Conservation (phyloP, 1,140 invertebrate genomes). For the Euwallacea similis region DNA sequence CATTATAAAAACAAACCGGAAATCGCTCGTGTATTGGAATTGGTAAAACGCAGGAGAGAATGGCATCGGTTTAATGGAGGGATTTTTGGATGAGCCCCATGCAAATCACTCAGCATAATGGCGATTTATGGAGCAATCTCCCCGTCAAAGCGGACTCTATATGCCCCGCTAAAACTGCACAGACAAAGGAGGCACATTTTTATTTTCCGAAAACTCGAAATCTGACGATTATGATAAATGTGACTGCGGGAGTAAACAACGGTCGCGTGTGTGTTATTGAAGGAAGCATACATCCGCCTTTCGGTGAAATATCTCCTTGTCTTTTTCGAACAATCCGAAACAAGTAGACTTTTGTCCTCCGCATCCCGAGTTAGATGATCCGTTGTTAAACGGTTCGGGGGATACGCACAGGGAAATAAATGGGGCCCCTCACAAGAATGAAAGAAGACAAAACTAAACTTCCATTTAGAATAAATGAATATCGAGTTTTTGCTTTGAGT, state of each 20-base stretch:
- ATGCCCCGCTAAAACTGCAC: too few species aligned
- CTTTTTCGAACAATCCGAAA: constrained; percentile 49
- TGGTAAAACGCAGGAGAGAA: constrained; percentile 10
- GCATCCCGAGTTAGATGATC: constrained; percentile 47
- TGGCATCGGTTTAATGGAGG: constrained; percentile 10
- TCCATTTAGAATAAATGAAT: constrained; percentile 21
- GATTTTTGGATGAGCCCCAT: constrained; percentile 15
- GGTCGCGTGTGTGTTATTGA: constrained; percentile 51
- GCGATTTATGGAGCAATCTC: constrained; percentile 2
- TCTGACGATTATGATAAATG: constrained; percentile 50
- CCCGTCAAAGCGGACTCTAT: too few species aligned
- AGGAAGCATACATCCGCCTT: constrained; percentile 52
- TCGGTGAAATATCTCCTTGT: constrained; percentile 52
- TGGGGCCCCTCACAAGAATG: constrained; percentile 32
- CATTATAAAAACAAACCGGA: constrained; percentile 20
- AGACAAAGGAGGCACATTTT: too few species aligned
- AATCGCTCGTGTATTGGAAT: constrained; percentile 14
- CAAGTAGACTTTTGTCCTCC: constrained; percentile 51
- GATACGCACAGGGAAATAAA: constrained; percentile 49
- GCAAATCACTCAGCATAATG: constrained; percentile 4
- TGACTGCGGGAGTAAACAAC: constrained; percentile 46
- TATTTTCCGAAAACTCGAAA: neutral
- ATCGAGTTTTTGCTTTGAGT: constrained; percentile 13
- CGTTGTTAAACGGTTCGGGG: constrained; percentile 50
- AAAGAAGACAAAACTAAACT: constrained; percentile 18